Evolutionary conservation across 2,888 invertebrate genomes (phyloP).

Genomic region (Nycteola revayana): DNA sequence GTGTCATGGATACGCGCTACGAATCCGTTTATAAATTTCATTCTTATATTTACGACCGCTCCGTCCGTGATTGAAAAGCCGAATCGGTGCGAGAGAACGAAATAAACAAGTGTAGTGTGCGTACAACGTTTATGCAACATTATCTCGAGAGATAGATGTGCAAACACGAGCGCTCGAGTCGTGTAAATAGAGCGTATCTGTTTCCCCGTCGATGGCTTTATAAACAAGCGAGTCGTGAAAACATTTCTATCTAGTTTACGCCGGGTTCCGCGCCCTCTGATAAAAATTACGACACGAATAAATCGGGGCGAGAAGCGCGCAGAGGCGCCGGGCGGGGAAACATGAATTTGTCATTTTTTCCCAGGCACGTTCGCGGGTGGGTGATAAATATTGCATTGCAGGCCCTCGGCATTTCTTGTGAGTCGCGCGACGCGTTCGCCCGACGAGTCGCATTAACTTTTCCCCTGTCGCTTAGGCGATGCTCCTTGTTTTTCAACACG

Average conservation of each 20-base stretch:
- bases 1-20: constrained; percentile 50
- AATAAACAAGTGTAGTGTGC: constrained; percentile 53
- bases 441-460: constrained; percentile 60
- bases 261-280: constrained; percentile 66
- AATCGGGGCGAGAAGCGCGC: constrained; percentile 56
- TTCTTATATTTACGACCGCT: constrained; percentile 41
- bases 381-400: constrained; percentile 81
- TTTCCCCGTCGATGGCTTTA: constrained; percentile 75
- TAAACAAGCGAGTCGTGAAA: constrained; percentile 78
- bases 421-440: constrained; percentile 34
- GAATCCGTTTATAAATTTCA: constrained; percentile 46
- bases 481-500: constrained; percentile 67
- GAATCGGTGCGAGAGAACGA: constrained; percentile 48
- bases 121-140: constrained; percentile 68
- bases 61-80: constrained; percentile 54
- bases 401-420: constrained; percentile 60
- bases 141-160: constrained; percentile 70
- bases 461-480: constrained; percentile 56
- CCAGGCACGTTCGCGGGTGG: constrained; percentile 73
- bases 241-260: constrained; percentile 75
- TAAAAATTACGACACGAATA: constrained; percentile 76
- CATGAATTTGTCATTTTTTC: constrained; percentile 82
- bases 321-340: constrained; percentile 49
- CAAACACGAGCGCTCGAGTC: constrained; percentile 58
- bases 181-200: constrained; percentile 74